Evolutionary conservation across 1,140 invertebrate species (phyloP), one percentile per base, ranked within the genome.

Genomic region (Globodera rostochiensis): DNA sequence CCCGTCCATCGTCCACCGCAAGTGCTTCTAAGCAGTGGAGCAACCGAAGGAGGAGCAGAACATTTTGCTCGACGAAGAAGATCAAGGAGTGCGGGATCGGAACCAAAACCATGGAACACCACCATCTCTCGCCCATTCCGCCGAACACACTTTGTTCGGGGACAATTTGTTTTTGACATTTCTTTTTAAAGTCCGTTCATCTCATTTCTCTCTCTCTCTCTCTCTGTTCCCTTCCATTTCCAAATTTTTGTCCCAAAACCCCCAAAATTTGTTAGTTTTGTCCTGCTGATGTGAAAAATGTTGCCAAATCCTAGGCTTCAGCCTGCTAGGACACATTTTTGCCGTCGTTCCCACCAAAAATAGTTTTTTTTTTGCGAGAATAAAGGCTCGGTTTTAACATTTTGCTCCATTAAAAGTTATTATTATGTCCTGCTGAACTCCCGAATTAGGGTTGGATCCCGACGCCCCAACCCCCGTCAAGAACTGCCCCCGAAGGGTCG

Each of bases 1-100:
- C 90, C 94, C 94, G 83, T 93, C 93, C 53, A 88, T 88, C 73
- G 87, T 88, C 45, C 88, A 89, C 85, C 85, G 88, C 79, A 88
- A 88, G 81, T 88, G 87, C 84, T 88, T 88, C 86, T 88, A 88
- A 89, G 73, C 64, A 53, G 67, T 3, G 67, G 36, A 69, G 36
- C 8, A 69, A 7, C n/a, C 8, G 36, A 19, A 69, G n/a, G 19
- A 69, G n/a, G 25, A 71, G 46, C 25, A 25, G 57, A 60, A 60
- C 11, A 60, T 3, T 5, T 15, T 19, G 11, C 19, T 60, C 57
- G 36, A 3, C 2, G 36, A 60, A 60, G 57, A 60, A 60, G 57
- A 60, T 13, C 57, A 60, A 15, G 57, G 57, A 60, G 57, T 60
- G 57, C 57, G 57, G 57, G 57, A 60, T 19, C 13, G 19, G 19